A percentile compares a stretch with the other conserved stretches of the same genome.
phyloP scores from a whole-genome alignment of 92 coral and sea anemone genomes.

The Parazoanthus darwini region DNA sequence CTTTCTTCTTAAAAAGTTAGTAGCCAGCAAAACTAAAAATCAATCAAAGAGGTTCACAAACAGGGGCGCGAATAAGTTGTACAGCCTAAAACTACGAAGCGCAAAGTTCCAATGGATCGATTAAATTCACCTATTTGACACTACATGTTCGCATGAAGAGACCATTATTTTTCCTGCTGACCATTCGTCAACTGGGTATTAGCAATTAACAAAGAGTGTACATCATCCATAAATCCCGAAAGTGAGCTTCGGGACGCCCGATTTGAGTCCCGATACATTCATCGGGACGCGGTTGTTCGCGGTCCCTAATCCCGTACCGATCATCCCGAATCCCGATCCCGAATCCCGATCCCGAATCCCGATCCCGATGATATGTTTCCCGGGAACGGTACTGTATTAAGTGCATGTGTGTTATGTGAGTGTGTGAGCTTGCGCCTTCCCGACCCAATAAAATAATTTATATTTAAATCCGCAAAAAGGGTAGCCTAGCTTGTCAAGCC shows the following conservation, averaged over 20 bases:
- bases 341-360: conserved; percentile 16
- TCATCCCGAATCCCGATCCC: neutral
- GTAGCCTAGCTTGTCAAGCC: no score
- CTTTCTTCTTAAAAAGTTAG: conserved; percentile 1
- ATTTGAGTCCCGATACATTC: conserved; percentile 17
- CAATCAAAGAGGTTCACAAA: conserved; percentile 1
- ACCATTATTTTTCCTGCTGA: neutral
- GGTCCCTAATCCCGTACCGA: conserved; percentile 8
- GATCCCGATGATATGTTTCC: conserved; percentile 15
- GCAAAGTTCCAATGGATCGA: conserved; percentile 11
- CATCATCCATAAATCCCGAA: conserved; percentile 16
- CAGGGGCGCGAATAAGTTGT: neutral
- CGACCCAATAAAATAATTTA: no score
- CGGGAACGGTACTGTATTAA: neutral
- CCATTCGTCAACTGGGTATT: neutral
- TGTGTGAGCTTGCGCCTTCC: no score
- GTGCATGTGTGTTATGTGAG: no score
- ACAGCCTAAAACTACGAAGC: conserved; percentile 4
- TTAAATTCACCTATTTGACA: conserved; percentile 3
- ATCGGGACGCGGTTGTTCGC: conserved; percentile 2
- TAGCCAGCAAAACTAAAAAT: neutral
- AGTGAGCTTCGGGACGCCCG: conserved; percentile 6
- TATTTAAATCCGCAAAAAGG: no score
- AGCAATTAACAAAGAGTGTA: neutral
- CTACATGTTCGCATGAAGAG: conserved; percentile 7